A percentile compares a stretch with the other conserved stretches of the same genome.
These are phyloP conservation scores for Siderastrea radians DNA, from an alignment of 92 coral and sea anemone species.

Conservation along the genomic window DNA sequence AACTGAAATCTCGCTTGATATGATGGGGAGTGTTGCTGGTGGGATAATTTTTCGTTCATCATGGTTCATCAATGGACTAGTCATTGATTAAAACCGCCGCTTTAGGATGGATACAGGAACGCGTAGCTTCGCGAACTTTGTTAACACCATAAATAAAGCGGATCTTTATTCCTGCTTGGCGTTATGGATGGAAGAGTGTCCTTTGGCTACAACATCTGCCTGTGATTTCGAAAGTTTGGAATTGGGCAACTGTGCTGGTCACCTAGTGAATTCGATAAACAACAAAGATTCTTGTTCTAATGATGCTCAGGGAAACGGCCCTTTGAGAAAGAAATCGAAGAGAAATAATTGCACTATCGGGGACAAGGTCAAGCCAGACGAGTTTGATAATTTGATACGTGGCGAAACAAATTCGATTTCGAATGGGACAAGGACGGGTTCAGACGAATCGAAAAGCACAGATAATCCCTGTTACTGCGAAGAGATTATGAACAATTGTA, in stretches of 20 bases:
- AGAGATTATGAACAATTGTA: neutral
- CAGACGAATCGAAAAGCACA: neutral
- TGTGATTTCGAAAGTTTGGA: conserved; percentile 14
- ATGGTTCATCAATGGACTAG: neutral
- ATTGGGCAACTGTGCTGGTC: neutral
- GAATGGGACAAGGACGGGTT: neutral
- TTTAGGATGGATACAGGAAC: conserved; percentile 7
- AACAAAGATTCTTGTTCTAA: neutral
- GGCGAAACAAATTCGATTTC: neutral
- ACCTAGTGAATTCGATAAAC: neutral
- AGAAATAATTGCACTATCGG: neutral
- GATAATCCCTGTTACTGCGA: neutral
- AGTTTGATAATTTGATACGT: neutral
- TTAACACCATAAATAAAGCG: conserved; percentile 13
- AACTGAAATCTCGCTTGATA: neutral
- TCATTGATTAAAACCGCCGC: neutral
- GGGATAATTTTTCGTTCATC: neutral
- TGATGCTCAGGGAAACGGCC: neutral
- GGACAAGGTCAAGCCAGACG: neutral
- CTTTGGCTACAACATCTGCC: conserved; percentile 42
- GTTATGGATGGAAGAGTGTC: conserved; percentile 84
- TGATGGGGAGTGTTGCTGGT: neutral
- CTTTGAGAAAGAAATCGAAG: conserved; percentile 4
- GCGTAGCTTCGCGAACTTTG: conserved; percentile 7
- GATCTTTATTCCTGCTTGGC: conserved; percentile 77